These are phyloP conservation scores for Gorsachius goisagi DNA, from an alignment of 2,113 vertebrate genomes.

Conservation along the genomic window DNA sequence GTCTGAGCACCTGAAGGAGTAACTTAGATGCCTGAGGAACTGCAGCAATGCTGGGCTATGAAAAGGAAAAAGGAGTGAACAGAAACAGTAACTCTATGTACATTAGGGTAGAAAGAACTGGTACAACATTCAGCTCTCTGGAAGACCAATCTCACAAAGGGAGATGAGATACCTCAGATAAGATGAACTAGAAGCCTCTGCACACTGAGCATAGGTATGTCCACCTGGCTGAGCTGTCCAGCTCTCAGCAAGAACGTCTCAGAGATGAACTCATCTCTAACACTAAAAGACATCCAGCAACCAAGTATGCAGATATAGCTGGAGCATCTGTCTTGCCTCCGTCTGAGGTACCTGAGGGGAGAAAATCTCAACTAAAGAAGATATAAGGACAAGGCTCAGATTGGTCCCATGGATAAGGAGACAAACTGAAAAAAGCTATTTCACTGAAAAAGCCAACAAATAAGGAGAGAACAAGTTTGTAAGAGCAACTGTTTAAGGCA, in stretches of 20 bases:
- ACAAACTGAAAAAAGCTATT: background rate
- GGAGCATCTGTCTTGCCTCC: background rate
- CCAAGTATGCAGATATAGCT: background rate
- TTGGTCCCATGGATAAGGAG: background rate
- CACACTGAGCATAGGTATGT: background rate
- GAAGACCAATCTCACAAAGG: background rate
- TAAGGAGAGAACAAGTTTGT: background rate
- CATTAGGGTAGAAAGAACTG: background rate
- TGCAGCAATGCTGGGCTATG: background rate
- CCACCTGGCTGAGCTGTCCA: background rate
- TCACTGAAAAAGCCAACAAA: background rate
- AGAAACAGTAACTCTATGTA: rapidly evolving
- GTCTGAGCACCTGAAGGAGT: background rate
- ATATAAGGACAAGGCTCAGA: background rate
- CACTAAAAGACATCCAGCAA: background rate
- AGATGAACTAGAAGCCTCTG: background rate
- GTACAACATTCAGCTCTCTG: background rate
- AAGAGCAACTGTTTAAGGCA: background rate
- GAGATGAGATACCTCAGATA: background rate
- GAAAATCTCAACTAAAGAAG: background rate
- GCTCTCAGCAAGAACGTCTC: background rate
- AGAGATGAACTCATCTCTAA: background rate
- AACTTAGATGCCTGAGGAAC: background rate
- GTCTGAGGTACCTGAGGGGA: background rate
- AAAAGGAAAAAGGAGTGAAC: background rate